Base-by-base conservation (phyloP, 1,140 invertebrate species). In the Hyles vespertilio region DNA sequence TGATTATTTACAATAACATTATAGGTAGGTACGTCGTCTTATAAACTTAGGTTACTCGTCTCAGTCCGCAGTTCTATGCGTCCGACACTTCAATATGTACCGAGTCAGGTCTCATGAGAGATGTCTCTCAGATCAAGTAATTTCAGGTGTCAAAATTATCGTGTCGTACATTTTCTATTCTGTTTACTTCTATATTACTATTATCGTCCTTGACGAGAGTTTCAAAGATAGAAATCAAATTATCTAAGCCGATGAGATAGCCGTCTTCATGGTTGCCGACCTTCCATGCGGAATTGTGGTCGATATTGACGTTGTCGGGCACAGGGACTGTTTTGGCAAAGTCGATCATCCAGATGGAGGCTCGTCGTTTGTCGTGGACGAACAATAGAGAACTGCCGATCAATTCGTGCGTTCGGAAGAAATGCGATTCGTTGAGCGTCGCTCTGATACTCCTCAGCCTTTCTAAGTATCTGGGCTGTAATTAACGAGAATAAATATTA, bases 211-310 rank as follows among this genome's bases (percentile, higher is more conserved):
- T 87, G 54, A 89, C 75, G 61, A 94, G 87, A 11, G 92, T 90
- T 63, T 92, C 90, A 72, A 97, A 96, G 63, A 98, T 95, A 58
- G 95, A 93, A 61, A 99, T 97, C 51, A 99, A 89, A 91, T 99
- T 98, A 77, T 98, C 95, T 8, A 99, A 91, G 45, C 98, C 98
- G 65, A 96, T 95, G 54, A 99, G 91, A 87, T 99, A 99, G 34
- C 98, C 98, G 81, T 99, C 98, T 90, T 99, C 98, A 77, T 99
- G 97, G 84, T 98, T 99, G n/a, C 98, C 98, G 40, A 98, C 96
- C 67, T 94, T 93, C 98, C 98, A 99, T 46, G 93, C 92, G 6
- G 92, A 92, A 56, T 93, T 92, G 81, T 99, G 98, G 60, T 93
- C 92, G 57, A 99, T 95, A 48, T 84, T 89, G 49, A 95, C 79